Percentiles rank a stretch among this genome's conserved stretches.
Conservation (phyloP, 2,888 invertebrate genomes). For the Trichopoda pennipes region DNA sequence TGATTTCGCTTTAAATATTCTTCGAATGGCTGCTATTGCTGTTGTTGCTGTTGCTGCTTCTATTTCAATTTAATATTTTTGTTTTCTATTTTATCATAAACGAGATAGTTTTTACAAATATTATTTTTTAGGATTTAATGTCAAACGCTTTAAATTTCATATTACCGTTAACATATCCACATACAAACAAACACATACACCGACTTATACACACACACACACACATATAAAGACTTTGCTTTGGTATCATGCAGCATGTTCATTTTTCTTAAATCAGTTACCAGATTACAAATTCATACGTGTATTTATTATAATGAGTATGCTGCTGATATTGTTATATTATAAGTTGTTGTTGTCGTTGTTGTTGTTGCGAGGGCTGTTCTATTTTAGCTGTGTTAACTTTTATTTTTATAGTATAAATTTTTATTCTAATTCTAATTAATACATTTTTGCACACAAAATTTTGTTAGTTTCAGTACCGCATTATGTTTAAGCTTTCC, state of each 20-base stretch:
- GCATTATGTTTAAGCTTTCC: too few relatives aligned
- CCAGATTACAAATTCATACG: background rate
- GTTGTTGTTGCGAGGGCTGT: too few relatives aligned
- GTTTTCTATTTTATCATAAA: constrained; percentile 9
- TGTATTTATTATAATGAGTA: background rate
- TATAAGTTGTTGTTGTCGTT: too few relatives aligned
- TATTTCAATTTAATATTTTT: constrained; percentile 26
- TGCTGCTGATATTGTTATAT: too few relatives aligned
- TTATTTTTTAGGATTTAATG: constrained; percentile 61
- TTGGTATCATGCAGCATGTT: background rate
- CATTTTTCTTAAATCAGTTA: background rate
- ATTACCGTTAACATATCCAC: constrained; percentile 43
- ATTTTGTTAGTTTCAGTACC: too few relatives aligned
- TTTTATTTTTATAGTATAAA: too few relatives aligned
- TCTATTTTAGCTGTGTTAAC: too few relatives aligned
- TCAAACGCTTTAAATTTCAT: constrained; percentile 60
- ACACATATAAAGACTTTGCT: background rate
- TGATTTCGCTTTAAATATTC: constrained; percentile 1
- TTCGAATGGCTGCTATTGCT: background rate
- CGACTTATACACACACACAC: background rate
- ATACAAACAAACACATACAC: background rate
- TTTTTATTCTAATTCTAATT: too few relatives aligned
- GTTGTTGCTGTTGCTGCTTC: constrained; percentile 6
- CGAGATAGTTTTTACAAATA: constrained; percentile 32
- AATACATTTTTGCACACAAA: too few relatives aligned